Conservation (phyloP, 2,888 invertebrate genomes). For the Dinocampus coccinellae region DNA sequence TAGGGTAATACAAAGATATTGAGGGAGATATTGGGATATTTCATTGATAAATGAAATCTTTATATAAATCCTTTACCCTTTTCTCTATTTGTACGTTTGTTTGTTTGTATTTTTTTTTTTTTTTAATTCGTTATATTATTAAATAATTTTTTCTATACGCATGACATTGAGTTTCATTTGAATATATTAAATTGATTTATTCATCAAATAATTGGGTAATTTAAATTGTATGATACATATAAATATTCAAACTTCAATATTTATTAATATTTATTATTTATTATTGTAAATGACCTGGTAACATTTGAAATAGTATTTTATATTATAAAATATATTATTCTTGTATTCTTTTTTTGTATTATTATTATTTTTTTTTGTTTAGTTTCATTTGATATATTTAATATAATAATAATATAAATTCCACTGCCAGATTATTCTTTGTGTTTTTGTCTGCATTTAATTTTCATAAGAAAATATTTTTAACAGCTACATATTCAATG, state of each 20-base stretch:
- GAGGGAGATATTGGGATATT: too few relatives aligned
- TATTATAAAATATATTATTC: conserved; percentile 1
- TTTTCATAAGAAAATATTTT: not conserved
- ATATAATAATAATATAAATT: not conserved
- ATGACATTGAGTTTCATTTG: not conserved
- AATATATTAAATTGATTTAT: not conserved
- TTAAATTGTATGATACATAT: too few relatives aligned
- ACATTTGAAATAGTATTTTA: not conserved
- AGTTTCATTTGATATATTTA: too few relatives aligned
- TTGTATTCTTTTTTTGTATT: not conserved
- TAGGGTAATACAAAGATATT: too few relatives aligned
- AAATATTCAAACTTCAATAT: too few relatives aligned
- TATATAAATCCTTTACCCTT: not conserved
- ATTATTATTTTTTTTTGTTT: not conserved
- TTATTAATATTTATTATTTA: too few relatives aligned
- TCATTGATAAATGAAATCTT: not conserved
- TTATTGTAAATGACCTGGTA: conserved; percentile 1
- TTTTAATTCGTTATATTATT: not conserved
- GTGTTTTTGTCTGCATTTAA: not conserved
- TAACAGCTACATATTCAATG: not conserved
- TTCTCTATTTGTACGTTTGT: too few relatives aligned
- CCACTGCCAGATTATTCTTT: not conserved
- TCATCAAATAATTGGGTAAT: not conserved
- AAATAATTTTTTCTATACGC: not conserved
- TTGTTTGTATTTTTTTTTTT: too few relatives aligned